phyloP scores from a whole-genome alignment of 23 tunicate genomes.

The Halocynthia aurantium region DNA sequence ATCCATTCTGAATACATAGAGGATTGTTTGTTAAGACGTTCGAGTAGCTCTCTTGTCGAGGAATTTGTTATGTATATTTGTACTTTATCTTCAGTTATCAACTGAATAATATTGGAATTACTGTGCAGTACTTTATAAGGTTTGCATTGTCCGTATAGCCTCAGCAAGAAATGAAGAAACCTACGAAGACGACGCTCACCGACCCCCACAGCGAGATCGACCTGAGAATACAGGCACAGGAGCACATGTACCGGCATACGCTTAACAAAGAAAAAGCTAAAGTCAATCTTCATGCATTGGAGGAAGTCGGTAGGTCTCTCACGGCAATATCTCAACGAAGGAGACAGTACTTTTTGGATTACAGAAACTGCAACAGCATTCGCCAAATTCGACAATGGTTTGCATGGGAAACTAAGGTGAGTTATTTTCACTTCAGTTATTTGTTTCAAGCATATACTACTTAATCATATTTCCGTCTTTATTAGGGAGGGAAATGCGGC shows the following conservation, averaged over 20 bases:
- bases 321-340: slow-evolving; percentile 83
- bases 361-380: slow-evolving; percentile 64
- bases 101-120: too few relatives aligned
- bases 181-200: too few relatives aligned
- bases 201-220: slow-evolving; percentile 42
- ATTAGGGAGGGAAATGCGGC: too few relatives aligned
- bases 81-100: too few relatives aligned
- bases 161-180: too few relatives aligned
- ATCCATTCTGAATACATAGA: too few relatives aligned
- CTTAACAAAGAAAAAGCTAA: slow-evolving; percentile 56
- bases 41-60: too few relatives aligned
- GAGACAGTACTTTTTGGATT: slow-evolving; percentile 79
- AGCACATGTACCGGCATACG: slow-evolving; percentile 57
- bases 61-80: too few relatives aligned
- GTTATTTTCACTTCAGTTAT: not conserved
- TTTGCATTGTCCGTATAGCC: not conserved
- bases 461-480: too few relatives aligned
- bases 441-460: not conserved
- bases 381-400: slow-evolving; percentile 71
- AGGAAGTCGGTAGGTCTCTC: slow-evolving; percentile 81
- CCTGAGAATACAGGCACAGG: slow-evolving; percentile 72
- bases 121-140: not conserved
- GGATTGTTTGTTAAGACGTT: too few relatives aligned
- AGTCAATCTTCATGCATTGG: slow-evolving; percentile 67
- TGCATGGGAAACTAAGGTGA: slow-evolving; percentile 85